These are phyloP conservation scores for Tachysurus fulvidraco DNA, from an alignment of 2,113 vertebrate genomes.

Conservation along the genomic window DNA sequence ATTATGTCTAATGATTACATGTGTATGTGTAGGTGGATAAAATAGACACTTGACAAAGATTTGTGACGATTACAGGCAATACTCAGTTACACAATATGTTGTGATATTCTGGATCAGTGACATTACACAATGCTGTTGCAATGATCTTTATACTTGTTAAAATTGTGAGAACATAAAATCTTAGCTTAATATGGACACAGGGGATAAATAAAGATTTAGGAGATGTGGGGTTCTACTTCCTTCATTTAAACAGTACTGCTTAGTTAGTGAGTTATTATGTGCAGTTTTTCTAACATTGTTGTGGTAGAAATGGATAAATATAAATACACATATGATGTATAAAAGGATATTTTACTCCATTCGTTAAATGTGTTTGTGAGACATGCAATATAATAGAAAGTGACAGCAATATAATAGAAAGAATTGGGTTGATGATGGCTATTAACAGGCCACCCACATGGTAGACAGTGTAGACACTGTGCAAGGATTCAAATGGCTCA, in stretches of 20 bases:
- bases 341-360: neutral
- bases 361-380: constrained; percentile 21
- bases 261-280: neutral
- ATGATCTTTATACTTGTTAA: neutral
- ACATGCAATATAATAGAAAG: neutral
- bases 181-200: neutral
- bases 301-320: neutral
- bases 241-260: neutral
- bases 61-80: too few relatives aligned
- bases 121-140: neutral
- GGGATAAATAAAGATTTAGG: neutral
- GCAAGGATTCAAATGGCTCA: constrained; percentile 11
- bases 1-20: too few relatives aligned
- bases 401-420: neutral
- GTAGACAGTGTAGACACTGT: neutral
- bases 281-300: neutral
- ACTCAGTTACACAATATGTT: neutral
- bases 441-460: neutral
- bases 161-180: neutral
- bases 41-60: neutral
- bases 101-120: neutral
- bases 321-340: neutral
- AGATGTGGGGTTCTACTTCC: neutral
- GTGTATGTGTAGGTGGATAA: neutral
- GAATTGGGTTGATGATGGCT: neutral